Base-by-base conservation (phyloP, 2,797 vertebrate genomes). In the Coregonus ussuriensis region DNA sequence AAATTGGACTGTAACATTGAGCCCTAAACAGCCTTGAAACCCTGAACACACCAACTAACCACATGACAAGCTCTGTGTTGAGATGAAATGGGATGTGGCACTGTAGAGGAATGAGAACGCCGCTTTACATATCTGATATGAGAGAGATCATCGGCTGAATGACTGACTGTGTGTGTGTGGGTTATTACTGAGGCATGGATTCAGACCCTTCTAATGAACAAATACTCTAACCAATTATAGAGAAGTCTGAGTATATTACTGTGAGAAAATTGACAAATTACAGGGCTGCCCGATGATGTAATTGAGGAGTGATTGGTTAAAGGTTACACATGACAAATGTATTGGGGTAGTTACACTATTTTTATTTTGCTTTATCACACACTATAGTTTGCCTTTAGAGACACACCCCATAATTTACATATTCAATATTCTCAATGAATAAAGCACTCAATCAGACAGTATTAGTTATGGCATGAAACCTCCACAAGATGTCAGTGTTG, bases 401-500 rank as follows among this genome's bases (percentile, higher is more conserved):
- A 63, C n/a, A 63, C 59, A 13, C 59, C 59, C 21, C 1, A 2
- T 21, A 16, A 63, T 25, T 9, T 63, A 11, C 59, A 13, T 63
- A 29, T 63, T 25, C 9, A 63, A 29, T 63, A 63, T 63, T 25
- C 21, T 63, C 7, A 63, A 25, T 29, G 0, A 18, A 35, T 18
- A 16, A 68, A 68, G 41, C 41, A 47, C 41, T 13, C 41, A 47
- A 47, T 47, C 3, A 47, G 31, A 68, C 31, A 21, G 15, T 56
- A 16, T 51, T 63, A 62, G 35, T 47, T 15, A 63, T 81, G 7
- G 33, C 76, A 74, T 2, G 0, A 4, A 35, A 5, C 53, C 51
- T 5, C 79, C 91, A 84, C 79, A 69, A 91, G 91, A 47, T 88
- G 89, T 83, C 90, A 21, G 79, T 72, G 71, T 74, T 79, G 56